These are phyloP conservation scores for Minunthozetes semirufus DNA, from an alignment of 2,888 invertebrate genomes.

Conservation along the genomic window DNA sequence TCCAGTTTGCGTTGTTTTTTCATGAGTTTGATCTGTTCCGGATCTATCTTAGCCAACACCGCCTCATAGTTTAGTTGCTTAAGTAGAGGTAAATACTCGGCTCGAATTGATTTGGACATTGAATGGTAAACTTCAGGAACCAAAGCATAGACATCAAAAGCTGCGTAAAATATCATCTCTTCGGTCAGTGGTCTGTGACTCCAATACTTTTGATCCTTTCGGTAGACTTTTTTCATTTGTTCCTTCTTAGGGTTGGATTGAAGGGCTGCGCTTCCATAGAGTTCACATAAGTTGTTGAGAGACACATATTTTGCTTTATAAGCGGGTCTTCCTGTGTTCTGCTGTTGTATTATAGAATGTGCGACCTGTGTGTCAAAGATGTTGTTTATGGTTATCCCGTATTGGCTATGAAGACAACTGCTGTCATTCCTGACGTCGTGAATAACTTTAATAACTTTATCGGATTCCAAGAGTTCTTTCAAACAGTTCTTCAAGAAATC, in stretches of 20 bases:
- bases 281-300: conserved; percentile 80
- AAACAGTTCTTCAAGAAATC: conserved; percentile 72
- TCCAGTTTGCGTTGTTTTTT: conserved; percentile 85
- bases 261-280: conserved; percentile 66
- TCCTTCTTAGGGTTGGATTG: conserved; percentile 72
- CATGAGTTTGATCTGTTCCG: conserved; percentile 73
- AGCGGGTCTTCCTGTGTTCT: conserved; percentile 80
- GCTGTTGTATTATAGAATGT: conserved; percentile 81
- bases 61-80: conserved; percentile 81
- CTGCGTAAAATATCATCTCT: conserved; percentile 85
- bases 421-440: conserved; percentile 90
- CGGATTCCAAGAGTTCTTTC: conserved; percentile 69
- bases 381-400: conserved; percentile 69
- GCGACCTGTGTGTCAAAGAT: conserved; percentile 89
- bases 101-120: conserved; percentile 63
- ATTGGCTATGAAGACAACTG: conserved; percentile 75
- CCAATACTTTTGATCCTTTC: conserved; percentile 60
- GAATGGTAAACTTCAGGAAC: conserved; percentile 73
- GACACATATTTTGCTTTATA: conserved; percentile 91
- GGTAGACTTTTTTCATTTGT: conserved; percentile 52
- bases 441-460: conserved; percentile 73
- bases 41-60: conserved; percentile 70
- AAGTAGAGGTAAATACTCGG: conserved; percentile 63
- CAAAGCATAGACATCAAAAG: conserved; percentile 76
- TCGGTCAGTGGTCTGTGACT: conserved; percentile 71